A percentile compares a stretch with the other conserved stretches of the same genome.
These are phyloP conservation scores for Typhlichthys subterraneus DNA, from an alignment of 2,797 vertebrate genomes.

Conservation along the genomic window DNA sequence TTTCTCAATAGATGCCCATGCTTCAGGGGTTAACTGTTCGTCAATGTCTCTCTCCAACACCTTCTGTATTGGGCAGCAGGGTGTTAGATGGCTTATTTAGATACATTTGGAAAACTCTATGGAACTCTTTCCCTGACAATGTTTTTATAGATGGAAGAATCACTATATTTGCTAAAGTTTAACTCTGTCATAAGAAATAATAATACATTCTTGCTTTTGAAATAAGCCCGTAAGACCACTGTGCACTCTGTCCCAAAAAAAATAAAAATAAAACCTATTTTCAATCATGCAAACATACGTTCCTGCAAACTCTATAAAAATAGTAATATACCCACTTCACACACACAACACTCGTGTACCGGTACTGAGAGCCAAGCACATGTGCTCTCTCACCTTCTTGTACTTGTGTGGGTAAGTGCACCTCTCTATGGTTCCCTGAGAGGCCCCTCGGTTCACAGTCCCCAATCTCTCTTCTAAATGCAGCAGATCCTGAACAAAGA, in stretches of 20 bases:
- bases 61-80: conserved; percentile 83
- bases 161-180: conserved; percentile 50
- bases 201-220: conserved; percentile 57
- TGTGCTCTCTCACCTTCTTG: conserved; percentile 88
- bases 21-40: conserved; percentile 82
- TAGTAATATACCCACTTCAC: not conserved
- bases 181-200: conserved; percentile 35
- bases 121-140: conserved; percentile 64
- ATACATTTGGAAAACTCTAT: conserved; percentile 73
- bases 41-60: conserved; percentile 84
- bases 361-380: not conserved
- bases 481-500: conserved; percentile 89
- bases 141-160: conserved; percentile 55
- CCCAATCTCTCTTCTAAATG: conserved; percentile 97
- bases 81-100: conserved; percentile 78
- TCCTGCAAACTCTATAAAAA: not conserved
- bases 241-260: conserved; percentile 70
- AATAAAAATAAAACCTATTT: conserved; percentile 46
- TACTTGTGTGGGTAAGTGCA: conserved; percentile 99
- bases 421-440: conserved; percentile 99
- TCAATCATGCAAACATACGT: conserved; percentile 45
- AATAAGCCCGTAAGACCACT: conserved; percentile 72
- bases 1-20: conserved; percentile 83
- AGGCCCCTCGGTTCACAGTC: conserved; percentile 97
- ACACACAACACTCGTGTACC: not conserved